Percentiles rank a stretch among this genome's conserved stretches.
phyloP scores from a whole-genome alignment of 2,888 invertebrate genomes.

The Colletes collaris region DNA sequence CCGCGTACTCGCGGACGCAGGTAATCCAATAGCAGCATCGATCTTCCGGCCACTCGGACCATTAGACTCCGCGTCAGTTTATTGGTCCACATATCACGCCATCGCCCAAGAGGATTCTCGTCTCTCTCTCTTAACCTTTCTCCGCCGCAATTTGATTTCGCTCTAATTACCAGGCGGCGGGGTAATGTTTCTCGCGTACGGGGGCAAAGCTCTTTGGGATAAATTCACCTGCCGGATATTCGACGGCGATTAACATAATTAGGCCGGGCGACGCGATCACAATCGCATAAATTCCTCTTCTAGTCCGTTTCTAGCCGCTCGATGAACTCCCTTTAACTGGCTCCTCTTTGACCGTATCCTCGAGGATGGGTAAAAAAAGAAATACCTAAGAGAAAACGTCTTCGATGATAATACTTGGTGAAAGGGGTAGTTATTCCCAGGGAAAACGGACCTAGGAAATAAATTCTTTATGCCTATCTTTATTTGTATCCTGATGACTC shows the following conservation, averaged over 20 bases:
- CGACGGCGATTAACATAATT: conserved; percentile 55
- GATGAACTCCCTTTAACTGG: background rate
- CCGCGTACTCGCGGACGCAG: conserved; percentile 57
- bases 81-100: conserved; percentile 81
- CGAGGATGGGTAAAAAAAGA: too few species aligned
- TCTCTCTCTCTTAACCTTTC: conserved; percentile 56
- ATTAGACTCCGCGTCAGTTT: conserved; percentile 80
- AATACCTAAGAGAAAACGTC: too few species aligned
- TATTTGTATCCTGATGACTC: too few species aligned
- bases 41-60: conserved; percentile 78
- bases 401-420: too few species aligned
- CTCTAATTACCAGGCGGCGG: conserved; percentile 56
- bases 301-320: background rate
- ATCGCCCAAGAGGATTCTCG: conserved; percentile 72
- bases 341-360: too few species aligned
- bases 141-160: conserved; percentile 58
- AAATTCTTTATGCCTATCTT: too few species aligned
- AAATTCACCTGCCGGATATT: conserved; percentile 54
- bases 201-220: conserved; percentile 22
- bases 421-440: too few species aligned
- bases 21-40: conserved; percentile 80
- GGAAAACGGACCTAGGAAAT: too few species aligned
- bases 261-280: conserved; percentile 46
- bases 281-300: conserved; percentile 29
- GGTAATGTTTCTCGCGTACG: conserved; percentile 44